A percentile compares a stretch with the other conserved stretches of the same genome.
phyloP scores from a whole-genome alignment of 2,113 vertebrate genomes.

The Ardeotis arabs region DNA sequence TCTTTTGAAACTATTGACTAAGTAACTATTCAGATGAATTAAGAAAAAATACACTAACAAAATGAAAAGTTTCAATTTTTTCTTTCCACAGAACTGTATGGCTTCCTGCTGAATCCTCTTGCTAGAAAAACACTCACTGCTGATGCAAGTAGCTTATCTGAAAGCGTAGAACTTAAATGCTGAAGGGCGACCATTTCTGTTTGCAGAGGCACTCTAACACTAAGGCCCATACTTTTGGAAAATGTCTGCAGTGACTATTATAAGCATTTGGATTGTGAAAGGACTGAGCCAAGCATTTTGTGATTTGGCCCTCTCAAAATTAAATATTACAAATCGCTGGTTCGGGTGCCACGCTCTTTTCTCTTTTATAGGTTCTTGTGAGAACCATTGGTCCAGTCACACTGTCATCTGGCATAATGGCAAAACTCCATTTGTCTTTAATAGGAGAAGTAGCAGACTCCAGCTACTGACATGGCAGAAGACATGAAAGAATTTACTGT shows the following conservation, averaged over 20 bases:
- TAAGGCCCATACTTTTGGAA: not conserved
- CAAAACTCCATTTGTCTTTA: conserved; percentile 31
- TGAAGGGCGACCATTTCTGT: not conserved
- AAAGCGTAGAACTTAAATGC: not conserved
- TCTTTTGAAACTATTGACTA: not conserved
- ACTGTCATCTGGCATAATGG: not conserved
- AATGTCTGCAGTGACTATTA: not conserved
- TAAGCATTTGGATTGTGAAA: not conserved
- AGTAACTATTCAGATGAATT: not conserved
- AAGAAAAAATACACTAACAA: not conserved
- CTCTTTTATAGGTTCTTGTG: not conserved
- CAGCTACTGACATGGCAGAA: not conserved
- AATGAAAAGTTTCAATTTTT: not conserved
- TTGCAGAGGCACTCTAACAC: not conserved
- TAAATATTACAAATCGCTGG: not conserved
- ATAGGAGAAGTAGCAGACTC: conserved; percentile 16
- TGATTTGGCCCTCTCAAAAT: not conserved
- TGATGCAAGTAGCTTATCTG: not conserved
- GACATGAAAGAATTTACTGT: not conserved
- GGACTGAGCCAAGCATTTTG: not conserved
- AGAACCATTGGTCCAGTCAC: not conserved
- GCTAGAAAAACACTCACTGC: not conserved
- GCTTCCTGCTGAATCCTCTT: not conserved
- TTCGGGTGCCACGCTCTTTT: not conserved
- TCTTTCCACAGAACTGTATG: not conserved